Evolutionary conservation across 2,888 invertebrate genomes (phyloP).

Genomic region (Habrosyne pyritoides): DNA sequence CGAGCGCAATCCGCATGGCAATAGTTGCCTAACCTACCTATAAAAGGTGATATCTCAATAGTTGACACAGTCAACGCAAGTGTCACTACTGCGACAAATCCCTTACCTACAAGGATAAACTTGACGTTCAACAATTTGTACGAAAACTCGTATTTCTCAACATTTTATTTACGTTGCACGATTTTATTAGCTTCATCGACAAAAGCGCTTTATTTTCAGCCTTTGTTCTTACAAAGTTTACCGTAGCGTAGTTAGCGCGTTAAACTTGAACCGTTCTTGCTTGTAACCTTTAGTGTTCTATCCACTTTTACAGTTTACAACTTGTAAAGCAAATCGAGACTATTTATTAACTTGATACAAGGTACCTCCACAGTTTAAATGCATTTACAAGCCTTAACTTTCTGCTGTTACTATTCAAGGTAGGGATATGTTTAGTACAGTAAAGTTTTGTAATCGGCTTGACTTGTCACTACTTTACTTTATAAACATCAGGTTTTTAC

Average conservation of each 20-base stretch:
- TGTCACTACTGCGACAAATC: conserved; percentile 14
- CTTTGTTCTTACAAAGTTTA: conserved; percentile 19
- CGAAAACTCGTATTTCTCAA: conserved; percentile 18
- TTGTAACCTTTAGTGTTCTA: conserved; percentile 4
- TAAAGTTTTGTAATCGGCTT: neutral
- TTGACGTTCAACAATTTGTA: conserved; percentile 19
- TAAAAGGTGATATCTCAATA: neutral
- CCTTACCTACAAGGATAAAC: conserved; percentile 18
- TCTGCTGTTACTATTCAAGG: neutral
- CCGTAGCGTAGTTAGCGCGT: conserved; percentile 11
- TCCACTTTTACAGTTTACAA: neutral
- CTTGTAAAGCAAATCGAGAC: neutral
- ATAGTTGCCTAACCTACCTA: neutral
- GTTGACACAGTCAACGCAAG: neutral
- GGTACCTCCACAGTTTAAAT: neutral
- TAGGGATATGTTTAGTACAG: neutral
- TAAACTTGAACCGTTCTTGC: conserved; percentile 24
- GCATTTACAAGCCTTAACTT: neutral
- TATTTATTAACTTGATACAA: neutral
- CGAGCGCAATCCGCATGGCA: neutral
- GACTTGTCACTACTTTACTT: too few relatives aligned
- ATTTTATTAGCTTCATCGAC: conserved; percentile 4
- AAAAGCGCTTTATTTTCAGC: conserved; percentile 5
- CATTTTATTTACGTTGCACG: conserved; percentile 19
- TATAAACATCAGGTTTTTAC: too few relatives aligned